Conservation (phyloP, 2,888 invertebrate species). For the Norana najaformis region DNA sequence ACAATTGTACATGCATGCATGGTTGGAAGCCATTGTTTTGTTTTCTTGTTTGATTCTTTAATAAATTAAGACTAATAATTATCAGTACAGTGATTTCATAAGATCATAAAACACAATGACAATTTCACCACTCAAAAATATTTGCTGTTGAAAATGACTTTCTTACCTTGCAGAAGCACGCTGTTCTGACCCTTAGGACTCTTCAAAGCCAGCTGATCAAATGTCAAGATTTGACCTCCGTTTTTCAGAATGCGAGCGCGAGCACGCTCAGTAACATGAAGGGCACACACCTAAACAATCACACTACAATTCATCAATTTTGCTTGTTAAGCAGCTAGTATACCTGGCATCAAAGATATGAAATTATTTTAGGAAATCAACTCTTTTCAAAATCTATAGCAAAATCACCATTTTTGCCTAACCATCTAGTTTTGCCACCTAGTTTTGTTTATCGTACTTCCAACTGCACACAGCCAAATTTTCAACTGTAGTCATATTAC, state of each 20-base stretch:
- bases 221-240: conserved; percentile 92
- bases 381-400: neutral
- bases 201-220: conserved; percentile 92
- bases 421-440: too few species aligned
- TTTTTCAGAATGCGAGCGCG: conserved; percentile 93
- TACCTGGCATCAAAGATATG: neutral
- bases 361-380: neutral
- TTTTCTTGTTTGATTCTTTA: neutral
- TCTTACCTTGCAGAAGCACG: conserved; percentile 81
- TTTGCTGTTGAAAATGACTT: neutral
- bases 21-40: too few species aligned
- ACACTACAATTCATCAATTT: neutral
- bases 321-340: neutral
- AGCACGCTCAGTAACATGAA: conserved; percentile 90
- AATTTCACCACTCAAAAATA: neutral
- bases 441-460: too few species aligned
- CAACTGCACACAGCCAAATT: too few species aligned
- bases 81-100: neutral
- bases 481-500: too few species aligned
- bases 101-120: neutral
- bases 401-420: too few species aligned
- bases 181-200: conserved; percentile 93
- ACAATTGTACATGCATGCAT: too few species aligned
- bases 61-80: neutral
- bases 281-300: conserved; percentile 75